Base-by-base conservation (phyloP, 1,140 invertebrate genomes). In the Hyles euphorbiae region DNA sequence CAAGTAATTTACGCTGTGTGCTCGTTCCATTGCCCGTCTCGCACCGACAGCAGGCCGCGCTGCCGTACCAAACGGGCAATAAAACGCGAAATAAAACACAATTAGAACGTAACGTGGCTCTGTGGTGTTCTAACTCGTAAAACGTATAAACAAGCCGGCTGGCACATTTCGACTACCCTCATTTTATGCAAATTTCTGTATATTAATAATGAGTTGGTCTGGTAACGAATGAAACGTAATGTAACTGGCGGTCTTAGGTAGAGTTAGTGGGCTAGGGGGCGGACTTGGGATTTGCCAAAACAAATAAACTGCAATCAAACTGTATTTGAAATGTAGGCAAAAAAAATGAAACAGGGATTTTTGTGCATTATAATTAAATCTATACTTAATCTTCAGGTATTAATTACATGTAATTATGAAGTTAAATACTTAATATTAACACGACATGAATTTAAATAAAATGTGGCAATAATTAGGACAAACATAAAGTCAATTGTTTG, bases 131-230 rank as follows among this genome's bases (percentile, higher is more conserved):
- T 48, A 48, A 48, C 47, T 40, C 36, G 2, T 63, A 58, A 67
- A 67, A 63, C 58, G 62, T 60, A 61, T 58, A 62, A 65, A 67
- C 63, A 50, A 55, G 51, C 56, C 49, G 48, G 53, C 59, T 53
- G 61, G 58, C 50, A 60, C 56, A 55, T 64, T 73, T 70, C 52
- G 68, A 56, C 59, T 47, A 58, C 68, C 47, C 61, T 71, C 61
- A 76, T 76, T 76, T 73, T 68, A 76, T 76, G 74, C 67, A 76
- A 76, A 76, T 76, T 66, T 68, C 52, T 46, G 57, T 67, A 70
- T 71, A 70, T 73, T 76, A 72, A 70, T 73, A 76, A 71, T 65
- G 66, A 73, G 66, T 64, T 68, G 57, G 68, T 65, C 75, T 68
- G 66, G 61, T 61, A 65, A 68, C 61, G 63, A 68, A 68, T 62